A percentile compares a stretch with the other conserved stretches of the same genome.
Conservation (phyloP, 2,888 invertebrate genomes). For the Ditula angustiorana region DNA sequence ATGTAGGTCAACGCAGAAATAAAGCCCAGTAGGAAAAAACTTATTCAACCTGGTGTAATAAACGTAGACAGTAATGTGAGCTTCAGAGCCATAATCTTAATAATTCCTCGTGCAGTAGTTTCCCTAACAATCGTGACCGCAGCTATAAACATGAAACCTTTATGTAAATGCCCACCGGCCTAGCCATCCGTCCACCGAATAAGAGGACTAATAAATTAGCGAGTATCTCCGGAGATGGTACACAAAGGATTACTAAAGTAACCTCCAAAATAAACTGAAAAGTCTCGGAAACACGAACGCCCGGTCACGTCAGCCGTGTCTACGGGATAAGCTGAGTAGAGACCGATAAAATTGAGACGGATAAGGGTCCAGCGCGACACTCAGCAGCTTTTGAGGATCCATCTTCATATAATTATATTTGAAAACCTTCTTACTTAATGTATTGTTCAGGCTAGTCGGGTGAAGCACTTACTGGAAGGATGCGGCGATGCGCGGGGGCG, state of each 20-base stretch:
- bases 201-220: constrained; percentile 68
- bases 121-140: constrained; percentile 59
- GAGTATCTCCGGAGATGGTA: constrained; percentile 25
- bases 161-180: constrained; percentile 61
- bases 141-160: constrained; percentile 65
- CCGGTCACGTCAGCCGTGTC: constrained; percentile 49
- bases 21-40: background rate
- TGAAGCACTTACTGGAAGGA: background rate
- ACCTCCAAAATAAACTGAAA: constrained; percentile 57
- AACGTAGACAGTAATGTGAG: background rate
- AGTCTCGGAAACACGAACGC: constrained; percentile 46
- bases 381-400: constrained; percentile 29
- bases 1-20: too few species aligned
- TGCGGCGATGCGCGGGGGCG: background rate
- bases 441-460: constrained; percentile 15
- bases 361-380: constrained; percentile 26
- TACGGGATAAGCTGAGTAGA: constrained; percentile 49
- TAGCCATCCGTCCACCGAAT: constrained; percentile 57
- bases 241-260: constrained; percentile 40
- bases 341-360: constrained; percentile 48
- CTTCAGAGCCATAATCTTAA: constrained; percentile 6
- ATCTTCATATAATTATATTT: constrained; percentile 33
- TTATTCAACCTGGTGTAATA: background rate
- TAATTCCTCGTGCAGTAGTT: constrained; percentile 45
- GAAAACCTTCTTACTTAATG: constrained; percentile 27